Evolutionary conservation across 2,888 invertebrate species (phyloP), one percentile per base, ranked within the genome.

Genomic region (Laothoe populi): DNA sequence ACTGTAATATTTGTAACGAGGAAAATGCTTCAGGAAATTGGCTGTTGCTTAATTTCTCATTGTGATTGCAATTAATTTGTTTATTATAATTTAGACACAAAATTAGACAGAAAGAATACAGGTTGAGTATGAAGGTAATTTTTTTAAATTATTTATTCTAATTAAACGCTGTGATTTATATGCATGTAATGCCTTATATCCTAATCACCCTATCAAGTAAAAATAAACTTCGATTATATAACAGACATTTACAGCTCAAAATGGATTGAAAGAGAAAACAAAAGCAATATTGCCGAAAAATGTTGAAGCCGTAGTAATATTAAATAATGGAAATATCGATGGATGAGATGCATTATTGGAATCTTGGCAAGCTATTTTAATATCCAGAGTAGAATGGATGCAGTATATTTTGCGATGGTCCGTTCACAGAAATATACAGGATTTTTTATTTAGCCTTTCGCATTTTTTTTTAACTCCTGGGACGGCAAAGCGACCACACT

Each of bases 241-340:
- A 21, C 45, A 3, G 21, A 13, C 5, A 4, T 46, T 46, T 46
- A 11, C 0, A 46, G 21, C 21, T 19, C 45, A 46, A 10, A 21
- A 46, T 21, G 7, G n/a, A n/a, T n/a, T n/a, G n/a, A 21, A 46
- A 7, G 19, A 46, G 26, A 26, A 26, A 26, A 26, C 26, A 26
- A 26, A 26, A 4, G 26, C 26, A 26, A 26, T 26, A 4, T 5
- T 26, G 26, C 26, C 5, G 26, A 26, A 4, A 5, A 5, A 26
- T 26, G 5, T 46, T 21, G 45, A n/a, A 48, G 23, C 26, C n/a
- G 13, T 13, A n/a, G 24, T 48, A 1, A 48, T 26, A 24, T 24
- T 48, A 24, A 48, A 24, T 23, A 46, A 23, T 21, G 23, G 46
- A 24, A 48, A 26, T 48, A n/a, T 48, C n/a, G 21, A 46, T 46